Conservation (phyloP, 2,888 invertebrate species). For the Saturnia japonica region DNA sequence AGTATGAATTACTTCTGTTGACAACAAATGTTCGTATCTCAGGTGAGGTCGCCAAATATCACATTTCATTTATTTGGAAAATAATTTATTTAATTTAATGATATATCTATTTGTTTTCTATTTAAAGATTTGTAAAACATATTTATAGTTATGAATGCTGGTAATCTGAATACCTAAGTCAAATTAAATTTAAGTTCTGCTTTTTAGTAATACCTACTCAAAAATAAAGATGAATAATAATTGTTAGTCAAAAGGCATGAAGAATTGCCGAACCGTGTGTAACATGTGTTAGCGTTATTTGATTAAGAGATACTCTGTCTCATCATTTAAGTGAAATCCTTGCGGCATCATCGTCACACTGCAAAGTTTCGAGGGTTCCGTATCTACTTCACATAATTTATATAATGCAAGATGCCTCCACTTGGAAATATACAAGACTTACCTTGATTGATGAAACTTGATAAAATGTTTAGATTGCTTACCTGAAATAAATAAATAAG, state of each 20-base stretch:
- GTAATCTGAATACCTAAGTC: too few relatives aligned
- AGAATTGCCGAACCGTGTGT: conserved; percentile 40
- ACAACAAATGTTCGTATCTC: too few relatives aligned
- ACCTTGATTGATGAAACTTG: conserved; percentile 18
- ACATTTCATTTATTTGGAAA: too few relatives aligned
- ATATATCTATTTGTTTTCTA: too few relatives aligned
- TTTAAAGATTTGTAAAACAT: too few relatives aligned
- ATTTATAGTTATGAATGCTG: too few relatives aligned
- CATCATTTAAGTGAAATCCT: conserved; percentile 46
- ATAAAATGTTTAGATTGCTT: conserved; percentile 21
- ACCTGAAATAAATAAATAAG: conserved; percentile 27
- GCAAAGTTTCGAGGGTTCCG: conserved; percentile 17
- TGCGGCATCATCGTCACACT: conserved; percentile 50
- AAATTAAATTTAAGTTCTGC: too few relatives aligned
- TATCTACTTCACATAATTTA: conserved; percentile 15
- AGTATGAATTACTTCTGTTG: too few relatives aligned
- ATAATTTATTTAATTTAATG: too few relatives aligned
- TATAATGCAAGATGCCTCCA: conserved; percentile 15
- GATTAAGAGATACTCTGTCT: conserved; percentile 54
- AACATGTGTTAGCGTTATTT: conserved; percentile 47
- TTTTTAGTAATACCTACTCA: too few relatives aligned
- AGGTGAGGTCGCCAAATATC: too few relatives aligned
- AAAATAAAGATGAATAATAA: too few relatives aligned
- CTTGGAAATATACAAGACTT: conserved; percentile 22
- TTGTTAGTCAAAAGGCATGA: conserved; percentile 16